These are phyloP conservation scores for Stercorarius parasiticus DNA, from an alignment of 2,113 vertebrate species.

Conservation along the genomic window DNA sequence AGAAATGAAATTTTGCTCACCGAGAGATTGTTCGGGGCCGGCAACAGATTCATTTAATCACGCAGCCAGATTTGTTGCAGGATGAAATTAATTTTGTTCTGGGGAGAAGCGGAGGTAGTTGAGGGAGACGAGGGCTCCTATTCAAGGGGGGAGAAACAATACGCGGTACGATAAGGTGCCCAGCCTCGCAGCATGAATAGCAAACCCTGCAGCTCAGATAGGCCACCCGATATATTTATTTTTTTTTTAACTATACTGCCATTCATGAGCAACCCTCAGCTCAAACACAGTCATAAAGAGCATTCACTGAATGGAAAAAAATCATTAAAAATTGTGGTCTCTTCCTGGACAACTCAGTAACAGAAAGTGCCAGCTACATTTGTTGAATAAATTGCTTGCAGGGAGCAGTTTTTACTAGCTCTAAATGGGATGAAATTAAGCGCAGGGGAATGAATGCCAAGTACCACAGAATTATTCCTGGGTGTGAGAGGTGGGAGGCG, in stretches of 20 bases:
- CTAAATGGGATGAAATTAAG: slow-evolving; percentile 59
- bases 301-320: slow-evolving; percentile 50
- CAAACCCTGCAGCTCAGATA: slow-evolving; percentile 19
- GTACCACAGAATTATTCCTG: slow-evolving; percentile 5
- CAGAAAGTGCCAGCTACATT: slow-evolving; percentile 55
- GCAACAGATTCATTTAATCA: slow-evolving; percentile 35
- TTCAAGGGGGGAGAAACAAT: slow-evolving; percentile 24
- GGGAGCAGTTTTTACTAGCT: slow-evolving; percentile 57
- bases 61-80: neutral
- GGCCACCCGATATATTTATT: neutral
- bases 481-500: neutral
- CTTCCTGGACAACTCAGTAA: slow-evolving; percentile 57
- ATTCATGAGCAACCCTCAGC: slow-evolving; percentile 15
- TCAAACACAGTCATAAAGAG: slow-evolving; percentile 34
- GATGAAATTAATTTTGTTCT: slow-evolving; percentile 47
- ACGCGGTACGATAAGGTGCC: neutral
- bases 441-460: slow-evolving; percentile 19
- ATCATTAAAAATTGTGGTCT: slow-evolving; percentile 53
- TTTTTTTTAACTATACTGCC: neutral
- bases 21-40: neutral
- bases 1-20: slow-evolving; percentile 23
- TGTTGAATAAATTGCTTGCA: slow-evolving; percentile 58
- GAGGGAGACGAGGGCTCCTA: slow-evolving; percentile 6
- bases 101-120: slow-evolving; percentile 12
- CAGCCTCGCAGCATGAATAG: neutral